phyloP scores from a whole-genome alignment of 2,797 vertebrate genomes.

The Borostomias antarcticus region DNA sequence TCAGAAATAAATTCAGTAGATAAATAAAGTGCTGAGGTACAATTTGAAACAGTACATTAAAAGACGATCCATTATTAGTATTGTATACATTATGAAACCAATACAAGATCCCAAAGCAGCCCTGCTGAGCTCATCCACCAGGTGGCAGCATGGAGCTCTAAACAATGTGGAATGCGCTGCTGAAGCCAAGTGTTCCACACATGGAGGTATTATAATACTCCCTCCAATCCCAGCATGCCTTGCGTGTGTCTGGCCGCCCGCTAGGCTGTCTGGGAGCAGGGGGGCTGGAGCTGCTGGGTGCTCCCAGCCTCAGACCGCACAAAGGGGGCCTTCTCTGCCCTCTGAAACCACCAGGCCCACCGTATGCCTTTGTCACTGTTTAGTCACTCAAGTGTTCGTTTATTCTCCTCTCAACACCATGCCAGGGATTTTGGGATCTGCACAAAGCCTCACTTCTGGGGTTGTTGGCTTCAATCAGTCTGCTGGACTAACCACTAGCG shows the following conservation, averaged over 20 bases:
- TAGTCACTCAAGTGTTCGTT: slow-evolving; percentile 19
- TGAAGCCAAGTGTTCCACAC: slow-evolving; percentile 19
- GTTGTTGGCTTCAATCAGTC: background rate
- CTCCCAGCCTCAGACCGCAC: slow-evolving; percentile 18
- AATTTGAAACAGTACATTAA: too few relatives aligned
- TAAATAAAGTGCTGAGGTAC: background rate
- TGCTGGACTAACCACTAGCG: background rate
- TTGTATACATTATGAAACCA: too few relatives aligned
- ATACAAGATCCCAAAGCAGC: background rate
- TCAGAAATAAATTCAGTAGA: background rate
- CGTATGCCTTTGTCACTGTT: slow-evolving; percentile 12
- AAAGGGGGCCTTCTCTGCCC: slow-evolving; percentile 28
- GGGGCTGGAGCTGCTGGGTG: slow-evolving; percentile 19
- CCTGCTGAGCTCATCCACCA: slow-evolving; percentile 40
- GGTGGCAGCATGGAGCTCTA: slow-evolving; percentile 53
- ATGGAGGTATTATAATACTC: too few relatives aligned
- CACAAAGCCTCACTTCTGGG: slow-evolving; percentile 11
- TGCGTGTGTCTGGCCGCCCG: slow-evolving; percentile 20
- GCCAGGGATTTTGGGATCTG: background rate
- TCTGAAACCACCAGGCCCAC: slow-evolving; percentile 7
- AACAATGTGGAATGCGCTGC: slow-evolving; percentile 8
- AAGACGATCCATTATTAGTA: background rate
- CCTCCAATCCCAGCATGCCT: slow-evolving; percentile 38
- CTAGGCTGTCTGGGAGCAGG: slow-evolving; percentile 20
- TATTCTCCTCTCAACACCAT: slow-evolving; percentile 12